Base-by-base conservation (phyloP, 2,797 vertebrate genomes). In the Decapterus maruadsi region DNA sequence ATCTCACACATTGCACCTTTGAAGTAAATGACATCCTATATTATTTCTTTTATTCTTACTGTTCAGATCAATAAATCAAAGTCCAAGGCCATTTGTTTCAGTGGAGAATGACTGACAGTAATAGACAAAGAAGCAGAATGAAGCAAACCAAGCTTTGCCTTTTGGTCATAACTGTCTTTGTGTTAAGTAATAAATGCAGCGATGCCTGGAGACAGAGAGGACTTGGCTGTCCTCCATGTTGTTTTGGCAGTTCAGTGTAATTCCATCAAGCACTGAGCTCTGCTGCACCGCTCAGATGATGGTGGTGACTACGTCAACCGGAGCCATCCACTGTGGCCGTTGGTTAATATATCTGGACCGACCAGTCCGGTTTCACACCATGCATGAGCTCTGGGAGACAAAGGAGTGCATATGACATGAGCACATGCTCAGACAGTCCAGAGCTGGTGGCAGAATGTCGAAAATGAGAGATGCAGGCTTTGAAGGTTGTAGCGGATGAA, bases 401-500 rank as follows among this genome's bases (percentile, higher is more conserved):
- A 31, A 48, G 9, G 43, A 29, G 22, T 29, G n/a, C 16, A 8
- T 20, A 11, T 8, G 56, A 61, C 34, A 29, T 29, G n/a, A 58
- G 34, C 19, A 20, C 45, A 67, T 4, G 17, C 31, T 51, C 48
- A 48, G 19, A 46, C 50, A 75, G 80, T 76, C 68, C 70, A 72
- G 11, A 42, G 54, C 20, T 29, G 29, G 16, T 29, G 64, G 60
- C 61, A 59, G 43, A 48, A 83, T 80, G 69, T 79, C 58, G 69
- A 53, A 85, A 81, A 84, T 75, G 16, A 63, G 75, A 69, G 64
- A 56, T 54, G 67, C 40, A 38, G 72, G 54, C 72, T 88, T 89
- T 82, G 76, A 82, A 81, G 84, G 75, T 81, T 77, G 83, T 70
- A 77, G 55, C 45, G 67, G 85, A 78, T 76, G 73, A 80, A 74